A percentile compares a stretch with the other conserved stretches of the same genome.
Conservation (phyloP, 2,888 invertebrate genomes). For the Notodonta ziczac region DNA sequence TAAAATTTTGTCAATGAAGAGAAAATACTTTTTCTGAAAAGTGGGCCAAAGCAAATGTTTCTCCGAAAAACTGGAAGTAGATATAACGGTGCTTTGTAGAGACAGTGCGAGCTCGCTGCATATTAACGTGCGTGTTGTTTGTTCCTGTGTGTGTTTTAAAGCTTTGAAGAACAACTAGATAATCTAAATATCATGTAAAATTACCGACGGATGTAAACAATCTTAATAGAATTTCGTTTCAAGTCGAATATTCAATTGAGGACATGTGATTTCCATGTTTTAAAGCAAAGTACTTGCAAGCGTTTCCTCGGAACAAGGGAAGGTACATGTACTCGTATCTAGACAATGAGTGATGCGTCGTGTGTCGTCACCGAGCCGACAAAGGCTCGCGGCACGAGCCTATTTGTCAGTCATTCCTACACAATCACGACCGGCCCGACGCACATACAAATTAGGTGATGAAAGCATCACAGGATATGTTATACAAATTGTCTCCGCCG, state of each 20-base stretch:
- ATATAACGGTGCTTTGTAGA: conserved; percentile 57
- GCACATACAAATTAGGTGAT: conserved; percentile 64
- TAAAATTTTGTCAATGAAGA: conserved; percentile 31
- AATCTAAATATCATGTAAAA: conserved; percentile 22
- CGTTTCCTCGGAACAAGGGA: conserved; percentile 54
- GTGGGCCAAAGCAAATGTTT: conserved; percentile 59
- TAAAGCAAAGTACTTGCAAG: conserved; percentile 19
- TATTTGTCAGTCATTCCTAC: conserved; percentile 67
- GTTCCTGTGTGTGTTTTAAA: conserved; percentile 44
- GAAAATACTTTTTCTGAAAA: conserved; percentile 43
- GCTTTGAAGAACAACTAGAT: conserved; percentile 28
- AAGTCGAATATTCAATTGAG: conserved; percentile 18
- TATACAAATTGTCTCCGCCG: conserved; percentile 34
- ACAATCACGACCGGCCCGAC: conserved; percentile 52
- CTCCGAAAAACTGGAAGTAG: conserved; percentile 55
- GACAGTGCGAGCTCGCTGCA: conserved; percentile 43
- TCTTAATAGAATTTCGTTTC: conserved; percentile 12
- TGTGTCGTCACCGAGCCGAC: conserved; percentile 64
- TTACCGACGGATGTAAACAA: conserved; percentile 16
- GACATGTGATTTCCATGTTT: conserved; percentile 27
- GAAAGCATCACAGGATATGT: conserved; percentile 48
- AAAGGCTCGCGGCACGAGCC: conserved; percentile 62
- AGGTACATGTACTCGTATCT: conserved; percentile 41
- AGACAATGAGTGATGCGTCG: conserved; percentile 62
- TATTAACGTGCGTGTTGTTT: conserved; percentile 39